phyloP scores from a whole-genome alignment of 2,113 vertebrate species.

The Orycteropus afer region DNA sequence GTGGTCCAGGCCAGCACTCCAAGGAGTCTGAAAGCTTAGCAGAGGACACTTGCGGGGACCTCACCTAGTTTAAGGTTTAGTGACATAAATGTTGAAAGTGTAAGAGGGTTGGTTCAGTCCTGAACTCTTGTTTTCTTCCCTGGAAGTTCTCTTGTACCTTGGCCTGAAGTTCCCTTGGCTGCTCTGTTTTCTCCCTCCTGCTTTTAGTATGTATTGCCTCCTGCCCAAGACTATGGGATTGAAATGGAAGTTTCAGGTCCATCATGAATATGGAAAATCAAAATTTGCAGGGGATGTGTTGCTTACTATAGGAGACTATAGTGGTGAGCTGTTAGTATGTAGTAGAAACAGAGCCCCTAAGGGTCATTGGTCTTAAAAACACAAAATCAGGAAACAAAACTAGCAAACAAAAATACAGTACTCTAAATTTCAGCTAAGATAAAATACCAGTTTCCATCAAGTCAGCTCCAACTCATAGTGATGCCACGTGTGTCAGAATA shows the following conservation, averaged over 20 bases:
- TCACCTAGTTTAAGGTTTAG: background rate
- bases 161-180: background rate
- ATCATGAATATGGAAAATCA: background rate
- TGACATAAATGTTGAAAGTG: background rate
- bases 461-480: background rate
- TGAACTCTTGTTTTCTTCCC: background rate
- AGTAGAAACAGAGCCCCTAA: background rate
- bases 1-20: background rate
- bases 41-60: background rate
- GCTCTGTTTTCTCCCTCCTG: background rate
- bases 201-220: background rate
- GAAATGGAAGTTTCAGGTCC: background rate
- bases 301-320: background rate
- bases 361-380: background rate
- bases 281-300: background rate
- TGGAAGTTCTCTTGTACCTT: background rate
- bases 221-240: background rate
- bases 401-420: background rate
- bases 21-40: background rate
- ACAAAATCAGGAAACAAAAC: constrained; percentile 10
- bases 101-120: background rate
- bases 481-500: background rate
- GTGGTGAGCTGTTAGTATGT: background rate
- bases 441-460: background rate
- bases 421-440: background rate